Percentiles rank a stretch among this genome's conserved stretches.
Evolutionary conservation across 2,797 vertebrate species (phyloP).

Genomic region (Malacoctenus gilli): DNA sequence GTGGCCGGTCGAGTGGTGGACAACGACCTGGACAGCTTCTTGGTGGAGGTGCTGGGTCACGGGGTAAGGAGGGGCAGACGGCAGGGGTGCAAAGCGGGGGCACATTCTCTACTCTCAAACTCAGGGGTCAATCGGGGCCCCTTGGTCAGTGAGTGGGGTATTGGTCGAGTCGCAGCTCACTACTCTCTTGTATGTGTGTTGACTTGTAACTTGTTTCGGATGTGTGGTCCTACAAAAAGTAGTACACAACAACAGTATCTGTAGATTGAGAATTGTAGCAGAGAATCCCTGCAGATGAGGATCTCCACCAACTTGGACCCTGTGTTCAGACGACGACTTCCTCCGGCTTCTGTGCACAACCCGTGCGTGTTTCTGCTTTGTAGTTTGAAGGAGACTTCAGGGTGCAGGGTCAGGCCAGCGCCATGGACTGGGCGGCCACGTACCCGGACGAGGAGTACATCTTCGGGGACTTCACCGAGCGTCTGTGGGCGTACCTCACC

Average conservation of each 20-base stretch:
- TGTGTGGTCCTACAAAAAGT: too few relatives aligned
- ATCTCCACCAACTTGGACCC: too few relatives aligned
- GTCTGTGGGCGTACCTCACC: constrained; percentile 91
- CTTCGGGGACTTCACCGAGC: constrained; percentile 88
- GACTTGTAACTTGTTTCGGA: too few relatives aligned
- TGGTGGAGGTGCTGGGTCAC: constrained; percentile 81
- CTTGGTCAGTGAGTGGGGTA: too few relatives aligned
- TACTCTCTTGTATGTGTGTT: too few relatives aligned
- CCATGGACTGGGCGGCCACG: constrained; percentile 55
- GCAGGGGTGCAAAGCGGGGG: background rate
- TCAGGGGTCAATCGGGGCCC: too few relatives aligned
- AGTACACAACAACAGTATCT: too few relatives aligned
- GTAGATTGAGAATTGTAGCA: too few relatives aligned
- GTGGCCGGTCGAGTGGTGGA: constrained; percentile 84
- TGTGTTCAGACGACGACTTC: too few relatives aligned
- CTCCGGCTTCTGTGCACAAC: background rate
- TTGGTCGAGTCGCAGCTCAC: too few relatives aligned
- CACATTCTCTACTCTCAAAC: too few relatives aligned
- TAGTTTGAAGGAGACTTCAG: constrained; percentile 69
- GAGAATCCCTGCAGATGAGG: too few relatives aligned
- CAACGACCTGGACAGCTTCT: constrained; percentile 70
- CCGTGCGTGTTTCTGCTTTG: constrained; percentile 16
- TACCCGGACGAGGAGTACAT: constrained; percentile 85
- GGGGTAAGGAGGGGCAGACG: constrained; percentile 74
- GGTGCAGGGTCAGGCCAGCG: constrained; percentile 67